phyloP scores from a whole-genome alignment of 2,113 vertebrate genomes.

The Entelurus aequoreus region DNA sequence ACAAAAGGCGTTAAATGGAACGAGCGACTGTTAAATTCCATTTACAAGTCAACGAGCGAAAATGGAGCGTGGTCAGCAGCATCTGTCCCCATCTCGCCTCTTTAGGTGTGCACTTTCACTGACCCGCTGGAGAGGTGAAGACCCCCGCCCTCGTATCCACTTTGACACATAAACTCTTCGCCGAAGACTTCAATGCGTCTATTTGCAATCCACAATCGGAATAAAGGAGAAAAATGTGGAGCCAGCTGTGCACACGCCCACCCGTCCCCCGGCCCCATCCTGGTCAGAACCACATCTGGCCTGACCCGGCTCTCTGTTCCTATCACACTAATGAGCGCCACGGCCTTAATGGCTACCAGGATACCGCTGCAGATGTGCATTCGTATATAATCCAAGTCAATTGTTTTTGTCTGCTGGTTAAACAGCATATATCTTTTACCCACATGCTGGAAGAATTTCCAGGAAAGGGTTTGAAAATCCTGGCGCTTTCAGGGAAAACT shows the following conservation, averaged over 20 bases:
- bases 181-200: no score
- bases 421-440: no score
- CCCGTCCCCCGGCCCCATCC: conserved; percentile 50
- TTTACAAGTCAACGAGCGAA: conserved; percentile 23
- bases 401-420: conserved; percentile 1
- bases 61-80: conserved; percentile 17
- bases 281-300: conserved; percentile 23
- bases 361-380: background rate
- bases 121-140: conserved; percentile 19
- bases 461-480: no score
- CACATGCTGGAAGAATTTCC: no score
- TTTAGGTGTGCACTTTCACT: conserved; percentile 20
- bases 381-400: conserved; percentile 19
- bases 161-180: no score
- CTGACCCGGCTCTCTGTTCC: conserved; percentile 39
- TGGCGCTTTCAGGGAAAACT: no score
- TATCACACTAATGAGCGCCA: conserved; percentile 49
- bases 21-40: conserved; percentile 15
- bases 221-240: conserved; percentile 18
- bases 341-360: conserved; percentile 50
- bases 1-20: conserved; percentile 37
- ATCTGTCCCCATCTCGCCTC: conserved; percentile 6
- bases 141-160: background rate
- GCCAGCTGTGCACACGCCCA: conserved; percentile 49
- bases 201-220: no score